phyloP scores from a whole-genome alignment of 2,113 vertebrate genomes.

The Erinaceus europaeus region DNA sequence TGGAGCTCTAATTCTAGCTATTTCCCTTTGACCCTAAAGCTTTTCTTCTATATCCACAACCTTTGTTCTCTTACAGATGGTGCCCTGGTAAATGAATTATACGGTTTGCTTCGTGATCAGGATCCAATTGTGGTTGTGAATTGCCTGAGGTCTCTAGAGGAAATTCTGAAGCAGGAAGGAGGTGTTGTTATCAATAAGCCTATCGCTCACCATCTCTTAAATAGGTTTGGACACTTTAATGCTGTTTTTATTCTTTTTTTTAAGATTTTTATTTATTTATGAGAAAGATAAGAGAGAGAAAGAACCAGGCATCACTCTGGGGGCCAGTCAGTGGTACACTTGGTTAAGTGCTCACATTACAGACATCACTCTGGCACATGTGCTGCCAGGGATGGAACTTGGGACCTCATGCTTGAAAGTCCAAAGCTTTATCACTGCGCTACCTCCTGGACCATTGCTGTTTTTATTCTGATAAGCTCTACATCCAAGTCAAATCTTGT shows the following conservation, averaged over 20 bases:
- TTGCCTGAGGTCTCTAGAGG: slow-evolving; percentile 94
- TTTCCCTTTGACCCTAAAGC: neutral
- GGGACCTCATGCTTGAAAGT: too few species aligned
- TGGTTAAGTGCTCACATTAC: too few species aligned
- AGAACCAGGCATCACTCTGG: too few species aligned
- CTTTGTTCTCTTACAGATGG: slow-evolving; percentile 84
- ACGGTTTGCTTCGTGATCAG: slow-evolving; percentile 93
- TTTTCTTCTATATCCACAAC: slow-evolving; percentile 32
- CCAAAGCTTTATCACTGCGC: too few species aligned
- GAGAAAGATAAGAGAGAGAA: too few species aligned
- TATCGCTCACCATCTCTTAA: slow-evolving; percentile 97
- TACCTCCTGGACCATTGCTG: neutral
- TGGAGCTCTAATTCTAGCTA: neutral
- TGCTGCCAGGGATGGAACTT: too few species aligned
- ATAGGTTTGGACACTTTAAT: slow-evolving; percentile 88
- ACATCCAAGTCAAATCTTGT: neutral
- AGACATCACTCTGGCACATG: too few species aligned
- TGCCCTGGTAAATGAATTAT: slow-evolving; percentile 93
- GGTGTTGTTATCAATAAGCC: slow-evolving; percentile 97
- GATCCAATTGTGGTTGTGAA: slow-evolving; percentile 98
- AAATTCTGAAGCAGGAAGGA: slow-evolving; percentile 93
- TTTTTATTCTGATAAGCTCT: slow-evolving; percentile 4
- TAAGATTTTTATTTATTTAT: too few species aligned
- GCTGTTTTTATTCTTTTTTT: too few species aligned
- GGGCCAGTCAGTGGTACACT: too few species aligned